Conservation (phyloP, 2,888 invertebrate genomes). For the Meandrusa payeni region DNA sequence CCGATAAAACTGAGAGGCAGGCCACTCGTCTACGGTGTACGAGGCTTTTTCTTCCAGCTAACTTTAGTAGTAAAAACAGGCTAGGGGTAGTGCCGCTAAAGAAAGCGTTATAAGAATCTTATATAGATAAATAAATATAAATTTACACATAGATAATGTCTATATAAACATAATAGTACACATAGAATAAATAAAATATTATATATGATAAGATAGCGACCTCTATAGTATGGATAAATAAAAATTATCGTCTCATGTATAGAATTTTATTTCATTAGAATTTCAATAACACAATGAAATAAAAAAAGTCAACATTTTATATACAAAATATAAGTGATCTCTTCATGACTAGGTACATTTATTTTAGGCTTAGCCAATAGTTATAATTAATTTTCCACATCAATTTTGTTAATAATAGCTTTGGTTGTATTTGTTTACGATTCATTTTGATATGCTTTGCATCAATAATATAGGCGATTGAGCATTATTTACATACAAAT, state of each 20-base stretch:
- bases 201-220: too few relatives aligned
- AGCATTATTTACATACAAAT: constrained; percentile 26
- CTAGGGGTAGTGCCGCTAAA: too few relatives aligned
- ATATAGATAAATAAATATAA: too few relatives aligned
- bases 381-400: constrained; percentile 33
- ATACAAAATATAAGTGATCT: constrained; percentile 72
- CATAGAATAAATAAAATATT: too few relatives aligned
- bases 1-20: too few relatives aligned
- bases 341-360: constrained; percentile 62
- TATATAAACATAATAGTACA: too few relatives aligned
- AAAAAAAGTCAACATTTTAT: constrained; percentile 63
- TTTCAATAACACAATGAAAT: constrained; percentile 61
- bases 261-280: constrained; percentile 63
- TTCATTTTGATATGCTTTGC: background rate
- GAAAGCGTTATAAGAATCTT: too few relatives aligned
- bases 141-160: too few relatives aligned
- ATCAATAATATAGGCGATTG: constrained; percentile 15
- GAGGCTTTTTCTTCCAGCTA: too few relatives aligned
- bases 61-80: too few relatives aligned
- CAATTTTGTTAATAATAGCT: constrained; percentile 39
- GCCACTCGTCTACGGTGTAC: too few relatives aligned
- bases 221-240: too few relatives aligned
- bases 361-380: constrained; percentile 58
- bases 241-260: constrained; percentile 31
- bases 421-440: constrained; percentile 9